These are phyloP conservation scores for Xenotilapia caudafasciata DNA, from an alignment of 2,113 vertebrate species.

Conservation along the genomic window DNA sequence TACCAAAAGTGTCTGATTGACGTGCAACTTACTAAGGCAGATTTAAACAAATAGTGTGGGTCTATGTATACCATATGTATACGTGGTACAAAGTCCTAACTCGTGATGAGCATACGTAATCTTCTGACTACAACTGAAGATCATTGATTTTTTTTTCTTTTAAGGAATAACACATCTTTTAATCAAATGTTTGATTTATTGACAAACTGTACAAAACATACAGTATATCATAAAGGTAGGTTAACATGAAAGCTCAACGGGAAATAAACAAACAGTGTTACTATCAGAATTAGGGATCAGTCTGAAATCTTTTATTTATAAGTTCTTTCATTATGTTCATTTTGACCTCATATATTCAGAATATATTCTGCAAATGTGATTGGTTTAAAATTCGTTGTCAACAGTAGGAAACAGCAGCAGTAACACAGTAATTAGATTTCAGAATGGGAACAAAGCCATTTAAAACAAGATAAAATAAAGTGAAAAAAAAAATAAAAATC, in stretches of 20 bases:
- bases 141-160: not conserved
- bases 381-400: not conserved
- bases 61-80: not conserved
- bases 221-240: not conserved
- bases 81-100: not conserved
- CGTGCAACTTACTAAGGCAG: not conserved
- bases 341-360: not conserved
- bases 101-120: not conserved
- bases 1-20: not conserved
- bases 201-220: not conserved
- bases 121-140: not conserved
- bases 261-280: not conserved
- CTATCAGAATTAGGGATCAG: not conserved
- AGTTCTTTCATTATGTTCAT: not conserved
- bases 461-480: not conserved
- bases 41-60: not conserved
- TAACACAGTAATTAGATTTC: not conserved
- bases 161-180: not conserved
- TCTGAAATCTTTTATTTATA: not conserved
- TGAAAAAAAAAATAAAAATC: not conserved
- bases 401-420: not conserved
- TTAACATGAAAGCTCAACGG: not conserved
- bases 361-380: not conserved
- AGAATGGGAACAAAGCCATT: not conserved
- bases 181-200: not conserved